Conservation (phyloP, 2,888 invertebrate genomes). For the Ferrisia virgata region DNA sequence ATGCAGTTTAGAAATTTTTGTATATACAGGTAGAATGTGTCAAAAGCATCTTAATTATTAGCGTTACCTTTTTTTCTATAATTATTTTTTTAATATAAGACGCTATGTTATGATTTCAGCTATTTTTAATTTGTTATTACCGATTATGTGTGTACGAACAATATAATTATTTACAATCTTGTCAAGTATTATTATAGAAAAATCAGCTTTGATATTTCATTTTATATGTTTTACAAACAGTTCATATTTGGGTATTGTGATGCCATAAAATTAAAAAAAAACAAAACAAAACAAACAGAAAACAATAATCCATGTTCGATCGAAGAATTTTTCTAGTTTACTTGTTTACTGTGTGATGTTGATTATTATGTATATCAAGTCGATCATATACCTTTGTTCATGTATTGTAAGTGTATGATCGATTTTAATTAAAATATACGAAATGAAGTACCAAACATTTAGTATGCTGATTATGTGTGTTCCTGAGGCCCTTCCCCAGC, state of each 20-base stretch:
- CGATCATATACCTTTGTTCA: neutral
- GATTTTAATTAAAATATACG: conserved; percentile 11
- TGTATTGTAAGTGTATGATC: neutral
- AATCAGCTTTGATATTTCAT: neutral
- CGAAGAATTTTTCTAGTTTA: neutral
- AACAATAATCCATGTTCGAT: neutral
- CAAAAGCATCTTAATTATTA: conserved; percentile 30
- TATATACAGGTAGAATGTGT: neutral
- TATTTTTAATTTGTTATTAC: neutral
- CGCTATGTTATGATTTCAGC: neutral
- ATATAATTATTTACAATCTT: neutral
- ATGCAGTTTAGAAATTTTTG: neutral
- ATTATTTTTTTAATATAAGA: neutral
- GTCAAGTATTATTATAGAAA: neutral
- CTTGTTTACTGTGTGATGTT: neutral
- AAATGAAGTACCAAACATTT: neutral
- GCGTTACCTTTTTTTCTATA: conserved; percentile 25
- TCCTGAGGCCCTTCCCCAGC: too few species aligned
- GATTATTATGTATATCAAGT: conserved; percentile 4
- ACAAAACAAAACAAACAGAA: too few species aligned
- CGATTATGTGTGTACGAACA: neutral
- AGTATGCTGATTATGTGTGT: too few species aligned
- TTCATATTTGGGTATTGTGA: neutral
- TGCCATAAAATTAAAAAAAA: neutral
- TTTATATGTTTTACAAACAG: neutral